phyloP scores from a whole-genome alignment of 2,113 vertebrate species.

The Eurystomus gularis region DNA sequence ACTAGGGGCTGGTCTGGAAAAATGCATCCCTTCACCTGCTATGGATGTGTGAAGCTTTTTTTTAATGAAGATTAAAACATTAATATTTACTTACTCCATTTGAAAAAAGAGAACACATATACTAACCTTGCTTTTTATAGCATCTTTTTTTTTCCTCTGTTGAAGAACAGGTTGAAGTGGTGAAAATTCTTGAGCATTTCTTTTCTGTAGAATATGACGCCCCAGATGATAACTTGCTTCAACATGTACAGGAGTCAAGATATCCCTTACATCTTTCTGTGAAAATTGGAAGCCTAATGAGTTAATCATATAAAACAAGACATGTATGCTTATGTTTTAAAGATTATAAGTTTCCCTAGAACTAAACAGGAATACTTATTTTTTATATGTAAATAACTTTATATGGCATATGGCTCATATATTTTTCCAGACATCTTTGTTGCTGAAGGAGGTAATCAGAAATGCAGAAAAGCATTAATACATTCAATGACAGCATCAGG shows the following conservation, averaged over 20 bases:
- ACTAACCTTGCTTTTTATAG: constrained; percentile 83
- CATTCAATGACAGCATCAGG: background rate
- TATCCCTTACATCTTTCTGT: constrained; percentile 91
- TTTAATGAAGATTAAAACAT: background rate
- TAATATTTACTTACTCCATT: background rate
- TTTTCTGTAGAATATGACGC: constrained; percentile 66
- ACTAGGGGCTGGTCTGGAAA: background rate
- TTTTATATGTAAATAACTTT: background rate
- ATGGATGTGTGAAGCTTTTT: background rate
- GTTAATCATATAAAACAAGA: constrained; percentile 59
- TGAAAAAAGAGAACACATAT: background rate
- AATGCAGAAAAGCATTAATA: background rate
- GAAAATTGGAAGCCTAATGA: constrained; percentile 66
- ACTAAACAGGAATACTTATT: background rate
- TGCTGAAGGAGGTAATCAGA: background rate
- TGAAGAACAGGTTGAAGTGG: constrained; percentile 89
- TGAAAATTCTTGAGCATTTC: constrained; percentile 67
- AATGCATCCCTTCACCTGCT: background rate
- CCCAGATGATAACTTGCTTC: constrained; percentile 84
- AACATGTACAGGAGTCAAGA: constrained; percentile 87
- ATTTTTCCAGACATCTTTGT: background rate
- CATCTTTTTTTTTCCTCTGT: constrained; percentile 73
- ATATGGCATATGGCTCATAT: background rate
- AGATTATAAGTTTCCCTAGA: constrained; percentile 7
- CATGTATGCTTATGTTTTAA: constrained; percentile 45